A percentile compares a stretch with the other conserved stretches of the same genome.
Evolutionary conservation across 2,113 vertebrate species (phyloP).

Genomic region (Neodon shergylaensis): DNA sequence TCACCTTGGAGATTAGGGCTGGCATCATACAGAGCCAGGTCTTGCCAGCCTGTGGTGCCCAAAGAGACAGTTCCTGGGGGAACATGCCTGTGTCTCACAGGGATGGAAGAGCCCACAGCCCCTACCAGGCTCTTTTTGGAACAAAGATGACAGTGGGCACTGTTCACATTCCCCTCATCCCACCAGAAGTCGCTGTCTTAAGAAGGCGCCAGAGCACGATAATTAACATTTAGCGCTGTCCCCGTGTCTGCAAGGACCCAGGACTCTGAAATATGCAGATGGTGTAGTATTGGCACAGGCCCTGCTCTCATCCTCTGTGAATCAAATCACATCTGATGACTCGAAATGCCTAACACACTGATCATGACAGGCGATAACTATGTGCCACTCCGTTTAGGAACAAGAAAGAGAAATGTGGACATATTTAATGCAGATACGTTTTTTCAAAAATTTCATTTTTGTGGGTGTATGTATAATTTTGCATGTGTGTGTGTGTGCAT

Average conservation of each 20-base stretch:
- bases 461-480: background rate
- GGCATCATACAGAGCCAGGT: accelerated
- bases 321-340: background rate
- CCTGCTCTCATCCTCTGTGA: too few relatives aligned
- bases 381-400: background rate
- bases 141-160: accelerated
- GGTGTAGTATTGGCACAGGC: background rate
- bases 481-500: background rate
- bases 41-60: accelerated
- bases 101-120: accelerated
- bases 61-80: accelerated
- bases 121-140: accelerated
- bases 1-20: background rate
- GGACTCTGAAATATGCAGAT: background rate
- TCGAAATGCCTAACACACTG: background rate
- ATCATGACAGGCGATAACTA: too few relatives aligned
- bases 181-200: accelerated
- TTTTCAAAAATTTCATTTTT: background rate
- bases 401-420: background rate
- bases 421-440: background rate
- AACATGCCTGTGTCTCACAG: accelerated
- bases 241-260: background rate
- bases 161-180: accelerated
- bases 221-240: background rate
- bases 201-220: accelerated